Evolutionary conservation across 2,888 invertebrate genomes (phyloP), one percentile per base, ranked within the genome.

Genomic region (Odontomyia ornata): DNA sequence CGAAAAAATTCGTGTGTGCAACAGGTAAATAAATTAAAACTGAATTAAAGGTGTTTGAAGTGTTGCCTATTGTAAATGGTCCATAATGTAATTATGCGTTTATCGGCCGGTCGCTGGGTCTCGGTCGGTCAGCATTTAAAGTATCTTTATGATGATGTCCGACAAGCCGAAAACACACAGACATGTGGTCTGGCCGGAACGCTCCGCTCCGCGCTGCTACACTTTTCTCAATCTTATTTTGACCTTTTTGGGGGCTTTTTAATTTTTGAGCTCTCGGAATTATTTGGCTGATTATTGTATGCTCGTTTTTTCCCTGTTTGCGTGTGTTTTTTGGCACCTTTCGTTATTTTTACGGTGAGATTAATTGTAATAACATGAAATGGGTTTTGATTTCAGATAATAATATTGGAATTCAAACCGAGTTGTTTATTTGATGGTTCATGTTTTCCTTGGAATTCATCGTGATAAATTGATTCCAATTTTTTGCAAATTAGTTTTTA

Each of bases 61-160:
- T 76, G 76, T 67, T 76, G 56, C 52, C 67, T 67, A 64, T 52
- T 67, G 65, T 46, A 76, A 76, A 76, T 56, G 76, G 65, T 28
- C 56, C 67, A 52, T 52, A 75, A 75, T 57, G 57, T 76, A 76
- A 76, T 76, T 76, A 76, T 67, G 67, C 64, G 76, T 76, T 76
- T 76, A 52, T 52, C 52, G 52, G 36, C 15, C 52, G 13, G 52
- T 52, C 52, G 4, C 13, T 52, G 4, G 52, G 52, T 4, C 52
- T 28, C 64, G n/a, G 64, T 28, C 28, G n/a, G 64, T 13, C 13
- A 60, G 13, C 52, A 18, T 52, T 52, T 18, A 13, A n/a, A n/a
- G 52, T 52, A 52, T 52, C 28, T 64, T 60, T 25, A 11, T n/a
- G 28, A 28, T 28, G 27, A 15, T 64, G 28, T 64, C 64, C 64